phyloP scores from a whole-genome alignment of 2,888 invertebrate genomes.

The Pristionchus entomophagus region DNA sequence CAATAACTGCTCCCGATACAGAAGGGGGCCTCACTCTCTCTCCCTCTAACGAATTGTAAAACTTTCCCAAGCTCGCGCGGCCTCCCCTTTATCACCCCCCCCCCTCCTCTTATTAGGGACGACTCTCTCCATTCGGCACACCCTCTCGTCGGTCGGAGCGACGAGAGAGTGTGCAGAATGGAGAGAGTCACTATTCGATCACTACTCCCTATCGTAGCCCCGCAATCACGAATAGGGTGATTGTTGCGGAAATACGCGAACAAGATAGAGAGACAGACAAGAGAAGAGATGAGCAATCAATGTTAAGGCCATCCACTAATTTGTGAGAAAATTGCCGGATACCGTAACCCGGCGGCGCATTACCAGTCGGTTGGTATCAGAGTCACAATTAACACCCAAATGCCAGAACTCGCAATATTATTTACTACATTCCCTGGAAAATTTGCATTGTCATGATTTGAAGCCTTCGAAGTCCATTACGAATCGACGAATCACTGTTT shows the following conservation, averaged over 20 bases:
- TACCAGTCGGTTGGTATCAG: neutral
- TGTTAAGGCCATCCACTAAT: neutral
- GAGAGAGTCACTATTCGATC: too few relatives aligned
- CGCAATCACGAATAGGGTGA: neutral
- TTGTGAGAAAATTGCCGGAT: neutral
- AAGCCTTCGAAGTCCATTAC: too few relatives aligned
- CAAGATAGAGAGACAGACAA: conserved; percentile 14
- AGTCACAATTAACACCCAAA: neutral
- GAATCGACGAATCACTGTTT: too few relatives aligned
- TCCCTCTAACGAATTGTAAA: conserved; percentile 6
- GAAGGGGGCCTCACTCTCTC: neutral
- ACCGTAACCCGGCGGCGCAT: neutral
- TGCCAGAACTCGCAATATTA: neutral
- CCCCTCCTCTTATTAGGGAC: neutral
- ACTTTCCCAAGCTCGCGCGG: conserved; percentile 20
- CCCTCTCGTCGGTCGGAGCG: neutral
- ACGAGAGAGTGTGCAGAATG: too few relatives aligned
- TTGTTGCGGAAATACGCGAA: conserved; percentile 15
- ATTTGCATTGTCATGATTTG: too few relatives aligned
- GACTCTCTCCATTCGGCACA: too few relatives aligned
- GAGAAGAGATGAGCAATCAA: neutral
- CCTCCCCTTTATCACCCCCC: conserved; percentile 26
- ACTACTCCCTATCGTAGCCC: neutral
- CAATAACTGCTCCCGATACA: conserved; percentile 15
- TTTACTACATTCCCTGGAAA: neutral